Conservation (phyloP, 2,113 vertebrate species). For the Psittacula cyanocephala region DNA sequence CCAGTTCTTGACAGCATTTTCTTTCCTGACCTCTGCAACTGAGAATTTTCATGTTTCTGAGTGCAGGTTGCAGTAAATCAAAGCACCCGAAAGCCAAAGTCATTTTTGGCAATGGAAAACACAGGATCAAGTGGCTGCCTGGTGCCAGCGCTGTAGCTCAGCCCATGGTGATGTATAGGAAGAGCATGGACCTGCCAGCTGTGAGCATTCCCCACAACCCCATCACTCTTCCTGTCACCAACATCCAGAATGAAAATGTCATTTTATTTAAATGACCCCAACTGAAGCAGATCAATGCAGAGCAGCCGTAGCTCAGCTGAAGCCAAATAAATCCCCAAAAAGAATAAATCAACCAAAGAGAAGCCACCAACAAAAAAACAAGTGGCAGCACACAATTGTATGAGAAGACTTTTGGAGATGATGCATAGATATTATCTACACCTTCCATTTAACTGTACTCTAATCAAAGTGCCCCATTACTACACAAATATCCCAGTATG, state of each 20-base stretch:
- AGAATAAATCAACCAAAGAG: not conserved
- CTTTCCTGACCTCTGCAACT: not conserved
- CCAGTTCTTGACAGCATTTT: not conserved
- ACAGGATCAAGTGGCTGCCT: not conserved
- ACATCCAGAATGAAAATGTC: not conserved
- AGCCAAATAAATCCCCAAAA: not conserved
- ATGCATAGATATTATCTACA: not conserved
- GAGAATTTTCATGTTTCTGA: not conserved
- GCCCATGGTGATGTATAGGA: not conserved
- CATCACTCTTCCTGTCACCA: not conserved
- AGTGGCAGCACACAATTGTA: not conserved
- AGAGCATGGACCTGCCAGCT: not conserved
- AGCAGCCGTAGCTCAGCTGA: not conserved
- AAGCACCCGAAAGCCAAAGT: not conserved
- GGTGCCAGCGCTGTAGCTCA: not conserved
- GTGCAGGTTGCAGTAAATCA: not conserved
- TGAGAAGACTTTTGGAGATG: not conserved
- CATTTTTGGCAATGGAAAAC: not conserved
- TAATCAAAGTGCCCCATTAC: not conserved
- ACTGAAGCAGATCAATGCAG: not conserved
- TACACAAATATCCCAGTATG: not conserved
- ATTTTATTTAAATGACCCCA: not conserved
- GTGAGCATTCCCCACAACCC: not conserved
- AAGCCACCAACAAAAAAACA: not conserved
- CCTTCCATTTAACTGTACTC: fast-evolving